Evolutionary conservation across 2,888 invertebrate species (phyloP).

Genomic region (Cepaea hortensis): DNA sequence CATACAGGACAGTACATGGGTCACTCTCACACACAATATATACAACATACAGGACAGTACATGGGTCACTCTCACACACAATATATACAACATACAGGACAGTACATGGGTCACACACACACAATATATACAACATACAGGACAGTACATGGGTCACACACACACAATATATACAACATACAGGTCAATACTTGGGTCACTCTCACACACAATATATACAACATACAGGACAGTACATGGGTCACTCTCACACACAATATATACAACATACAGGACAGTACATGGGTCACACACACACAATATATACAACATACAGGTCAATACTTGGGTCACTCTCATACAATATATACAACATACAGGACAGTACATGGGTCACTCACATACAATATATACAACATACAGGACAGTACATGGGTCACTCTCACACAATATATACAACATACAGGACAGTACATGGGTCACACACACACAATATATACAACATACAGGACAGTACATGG

Average conservation of each 20-base stretch:
- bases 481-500: no score
- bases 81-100: neutral
- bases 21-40: neutral
- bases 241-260: neutral
- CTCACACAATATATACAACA: neutral
- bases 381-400: neutral
- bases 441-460: neutral
- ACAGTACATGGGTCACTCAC: neutral
- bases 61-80: neutral
- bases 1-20: neutral
- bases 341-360: neutral
- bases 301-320: no score
- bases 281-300: no score
- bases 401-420: neutral
- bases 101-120: neutral
- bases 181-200: neutral
- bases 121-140: no score
- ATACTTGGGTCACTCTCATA: no score
- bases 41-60: neutral
- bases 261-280: neutral
- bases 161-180: neutral
- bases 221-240: neutral
- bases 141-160: no score
- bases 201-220: neutral
- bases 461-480: no score